Evolutionary conservation across 2,113 vertebrate genomes (phyloP), one percentile per base, ranked within the genome.

Genomic region (Philantomba maxwellii): DNA sequence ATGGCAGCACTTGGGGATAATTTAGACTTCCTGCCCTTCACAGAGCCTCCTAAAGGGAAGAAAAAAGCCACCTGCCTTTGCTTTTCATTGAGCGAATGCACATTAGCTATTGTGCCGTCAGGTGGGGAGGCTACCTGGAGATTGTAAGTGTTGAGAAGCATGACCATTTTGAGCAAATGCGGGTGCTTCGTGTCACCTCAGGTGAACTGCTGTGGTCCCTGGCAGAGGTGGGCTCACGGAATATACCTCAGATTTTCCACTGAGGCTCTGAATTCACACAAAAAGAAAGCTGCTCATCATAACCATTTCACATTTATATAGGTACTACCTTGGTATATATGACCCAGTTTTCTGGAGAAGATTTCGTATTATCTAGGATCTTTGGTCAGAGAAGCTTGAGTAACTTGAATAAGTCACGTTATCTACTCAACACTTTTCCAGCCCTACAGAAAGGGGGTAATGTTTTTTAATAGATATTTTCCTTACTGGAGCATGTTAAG

Each of bases 361-460:
- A 2, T 39, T 94, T 91, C 1, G 0, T 47, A 19, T 73, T 78
- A 14, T 33, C 60, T 80, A n/a, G 39, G 55, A 47, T 55, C 80
- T 30, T 5, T 64, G 57, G 58, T 70, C 26, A 85, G 53, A 89
- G 55, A 21, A 87, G 23, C 39, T 53, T 77, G 26, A 19, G 2
- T 91, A 30, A 75, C 26, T 64, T 92, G 49, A 87, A 7, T 93
- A 83, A 51, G 55, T 78, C 84, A 9, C 45, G 49, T 62, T 87
- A 92, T 78, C 58, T 70, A 47, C 19, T 47, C 11, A 36, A 21
- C 43, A 78, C 26, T 92, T 94, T 16, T 19, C 39, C 66, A 53
- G 7, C 25, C 36, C 60, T 39, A 5, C 23, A 25, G 53, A 53
- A 73, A 91, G n/a, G 25, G 12, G 16, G 6, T 33, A 43, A n/a